Evolutionary conservation across 2,113 vertebrate genomes (phyloP).

Genomic region (Mobula hypostoma): DNA sequence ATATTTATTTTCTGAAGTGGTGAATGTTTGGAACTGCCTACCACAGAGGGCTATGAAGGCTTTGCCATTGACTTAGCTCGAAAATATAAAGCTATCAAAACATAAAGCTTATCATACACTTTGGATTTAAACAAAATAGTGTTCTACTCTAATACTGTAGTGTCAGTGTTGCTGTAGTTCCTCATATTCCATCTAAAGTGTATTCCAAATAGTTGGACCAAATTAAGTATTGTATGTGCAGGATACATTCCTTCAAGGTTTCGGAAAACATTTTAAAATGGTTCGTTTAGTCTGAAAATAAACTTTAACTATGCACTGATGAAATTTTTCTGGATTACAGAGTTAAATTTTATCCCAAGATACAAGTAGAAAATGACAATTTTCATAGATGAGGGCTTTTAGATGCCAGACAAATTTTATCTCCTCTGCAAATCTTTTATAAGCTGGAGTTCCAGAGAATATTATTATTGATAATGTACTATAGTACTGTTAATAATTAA

Average conservation of each 20-base stretch:
- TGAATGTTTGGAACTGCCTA: too few relatives aligned
- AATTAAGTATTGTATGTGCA: neutral
- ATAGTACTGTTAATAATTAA: too few relatives aligned
- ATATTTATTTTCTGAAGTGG: too few relatives aligned
- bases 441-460: neutral
- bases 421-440: too few relatives aligned
- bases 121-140: neutral
- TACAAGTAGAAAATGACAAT: too few relatives aligned
- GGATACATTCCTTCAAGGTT: neutral
- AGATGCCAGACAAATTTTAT: too few relatives aligned
- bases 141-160: neutral
- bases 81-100: neutral
- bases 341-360: neutral
- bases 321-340: neutral
- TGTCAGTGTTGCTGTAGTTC: neutral
- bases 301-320: neutral
- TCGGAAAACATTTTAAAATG: neutral
- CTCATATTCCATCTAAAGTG: neutral
- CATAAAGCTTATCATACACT: neutral
- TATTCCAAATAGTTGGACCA: neutral
- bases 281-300: neutral
- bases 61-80: too few relatives aligned
- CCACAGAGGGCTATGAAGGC: too few relatives aligned
- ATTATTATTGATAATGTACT: neutral
- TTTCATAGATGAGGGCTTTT: too few relatives aligned